A percentile compares a stretch with the other conserved stretches of the same genome.
phyloP scores from a whole-genome alignment of 1,140 invertebrate species.

The Meloidogyne exigua region DNA sequence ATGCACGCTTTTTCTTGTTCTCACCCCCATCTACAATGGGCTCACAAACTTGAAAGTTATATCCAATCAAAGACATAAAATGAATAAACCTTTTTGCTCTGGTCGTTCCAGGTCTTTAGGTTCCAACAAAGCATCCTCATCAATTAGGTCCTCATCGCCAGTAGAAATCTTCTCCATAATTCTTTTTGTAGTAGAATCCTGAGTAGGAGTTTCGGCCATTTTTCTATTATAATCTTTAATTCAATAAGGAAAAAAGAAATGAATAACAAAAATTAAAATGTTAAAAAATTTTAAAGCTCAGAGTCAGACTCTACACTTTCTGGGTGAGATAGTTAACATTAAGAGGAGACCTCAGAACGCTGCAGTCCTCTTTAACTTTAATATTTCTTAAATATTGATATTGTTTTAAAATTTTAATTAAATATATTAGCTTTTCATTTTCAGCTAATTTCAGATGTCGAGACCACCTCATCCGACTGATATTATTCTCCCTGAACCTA shows the following conservation, averaged over 20 bases:
- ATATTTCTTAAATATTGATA: too few species aligned
- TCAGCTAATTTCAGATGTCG: conserved; percentile 10
- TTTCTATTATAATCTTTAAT: neutral
- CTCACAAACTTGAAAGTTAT: conserved; percentile 40
- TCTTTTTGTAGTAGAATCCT: neutral
- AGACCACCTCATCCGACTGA: conserved; percentile 3
- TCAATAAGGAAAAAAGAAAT: too few species aligned
- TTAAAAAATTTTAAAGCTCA: too few species aligned
- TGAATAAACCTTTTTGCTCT: conserved; percentile 9
- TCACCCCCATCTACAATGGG: conserved; percentile 29
- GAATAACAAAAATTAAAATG: too few species aligned
- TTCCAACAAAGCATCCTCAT: conserved; percentile 42
- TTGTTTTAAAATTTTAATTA: too few species aligned
- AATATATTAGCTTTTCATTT: too few species aligned
- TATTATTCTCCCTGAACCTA: conserved; percentile 23
- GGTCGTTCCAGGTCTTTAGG: conserved; percentile 44
- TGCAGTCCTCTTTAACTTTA: too few species aligned
- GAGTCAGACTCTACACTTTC: too few species aligned
- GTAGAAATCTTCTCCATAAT: conserved; percentile 7
- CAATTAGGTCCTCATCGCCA: conserved; percentile 41
- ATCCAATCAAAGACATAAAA: conserved; percentile 1
- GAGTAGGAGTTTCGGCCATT: neutral
- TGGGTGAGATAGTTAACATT: too few species aligned
- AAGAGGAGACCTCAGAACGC: too few species aligned
- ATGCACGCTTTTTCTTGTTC: conserved; percentile 81